These are phyloP conservation scores for Heteropelma amictum DNA, from an alignment of 2,888 invertebrate genomes.

Conservation along the genomic window DNA sequence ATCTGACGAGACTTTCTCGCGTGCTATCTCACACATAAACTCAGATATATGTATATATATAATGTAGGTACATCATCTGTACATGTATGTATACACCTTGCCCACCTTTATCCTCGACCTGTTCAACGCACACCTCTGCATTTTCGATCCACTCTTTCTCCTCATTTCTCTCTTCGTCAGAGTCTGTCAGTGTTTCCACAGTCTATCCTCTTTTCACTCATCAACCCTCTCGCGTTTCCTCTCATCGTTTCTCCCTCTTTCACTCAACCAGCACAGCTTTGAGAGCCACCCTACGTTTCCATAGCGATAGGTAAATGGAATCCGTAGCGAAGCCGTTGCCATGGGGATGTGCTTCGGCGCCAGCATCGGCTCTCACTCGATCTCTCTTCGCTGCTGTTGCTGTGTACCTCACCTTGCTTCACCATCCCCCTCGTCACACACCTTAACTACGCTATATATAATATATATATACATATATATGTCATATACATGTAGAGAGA, in stretches of 20 bases:
- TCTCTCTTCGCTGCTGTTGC: slow-evolving; percentile 38
- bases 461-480: neutral
- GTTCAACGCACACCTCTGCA: slow-evolving; percentile 45
- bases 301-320: slow-evolving; percentile 78
- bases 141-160: slow-evolving; percentile 53
- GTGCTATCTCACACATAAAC: slow-evolving; percentile 48
- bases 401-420: slow-evolving; percentile 61
- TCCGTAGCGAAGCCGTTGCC: slow-evolving; percentile 77
- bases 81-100: slow-evolving; percentile 14
- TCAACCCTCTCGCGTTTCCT: slow-evolving; percentile 45
- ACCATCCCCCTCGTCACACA: slow-evolving; percentile 48
- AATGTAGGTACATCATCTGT: no score
- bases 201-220: slow-evolving; percentile 29
- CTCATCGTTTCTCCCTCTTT: slow-evolving; percentile 52
- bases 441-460: slow-evolving; percentile 21
- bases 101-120: slow-evolving; percentile 52
- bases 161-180: slow-evolving; percentile 29
- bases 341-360: slow-evolving; percentile 73
- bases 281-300: slow-evolving; percentile 76
- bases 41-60: no score
- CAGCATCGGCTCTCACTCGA: slow-evolving; percentile 53
- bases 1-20: slow-evolving; percentile 65
- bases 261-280: slow-evolving; percentile 65
- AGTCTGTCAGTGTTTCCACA: slow-evolving; percentile 32
- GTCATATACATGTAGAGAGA: neutral